These are phyloP conservation scores for Drosophila lutescens DNA, from an alignment of 2,888 invertebrate species.

Conservation along the genomic window DNA sequence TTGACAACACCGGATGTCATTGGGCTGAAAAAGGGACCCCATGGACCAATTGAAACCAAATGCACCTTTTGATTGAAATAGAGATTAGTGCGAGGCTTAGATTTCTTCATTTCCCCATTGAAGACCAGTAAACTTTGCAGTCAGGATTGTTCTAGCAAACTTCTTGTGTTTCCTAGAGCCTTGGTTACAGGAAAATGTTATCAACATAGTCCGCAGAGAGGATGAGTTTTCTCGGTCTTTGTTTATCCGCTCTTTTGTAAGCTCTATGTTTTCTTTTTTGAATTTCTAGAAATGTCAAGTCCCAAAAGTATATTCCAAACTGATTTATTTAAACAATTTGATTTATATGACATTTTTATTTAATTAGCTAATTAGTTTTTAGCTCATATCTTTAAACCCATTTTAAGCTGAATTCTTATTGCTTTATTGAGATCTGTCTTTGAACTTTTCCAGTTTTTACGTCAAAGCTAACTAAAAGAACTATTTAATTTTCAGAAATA, in stretches of 20 bases:
- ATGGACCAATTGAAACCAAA: conserved; percentile 1
- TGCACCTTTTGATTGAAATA: conserved; percentile 12
- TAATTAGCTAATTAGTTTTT: too few species aligned
- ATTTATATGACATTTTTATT: too few species aligned
- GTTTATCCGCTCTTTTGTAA: not conserved
- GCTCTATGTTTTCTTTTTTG: not conserved
- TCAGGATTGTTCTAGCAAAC: conserved; percentile 20
- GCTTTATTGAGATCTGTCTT: too few species aligned
- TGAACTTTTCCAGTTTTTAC: too few species aligned
- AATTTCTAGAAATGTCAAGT: too few species aligned
- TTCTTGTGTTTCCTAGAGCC: conserved; percentile 2
- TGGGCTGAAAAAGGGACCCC: conserved; percentile 17
- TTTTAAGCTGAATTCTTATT: too few species aligned
- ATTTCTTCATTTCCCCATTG: conserved; percentile 1
- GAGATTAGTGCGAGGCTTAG: conserved; percentile 12
- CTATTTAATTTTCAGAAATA: too few species aligned
- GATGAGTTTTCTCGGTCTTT: not conserved
- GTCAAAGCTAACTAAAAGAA: too few species aligned
- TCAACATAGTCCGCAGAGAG: conserved; percentile 25
- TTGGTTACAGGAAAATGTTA: conserved; percentile 12
- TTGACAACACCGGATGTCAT: conserved; percentile 31
- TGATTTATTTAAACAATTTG: too few species aligned
- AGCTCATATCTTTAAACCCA: too few species aligned
- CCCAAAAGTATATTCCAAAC: too few species aligned
- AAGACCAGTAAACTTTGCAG: conserved; percentile 8